These are phyloP conservation scores for Corythornis cristatus DNA, from an alignment of 2,113 vertebrate species.

Conservation along the genomic window DNA sequence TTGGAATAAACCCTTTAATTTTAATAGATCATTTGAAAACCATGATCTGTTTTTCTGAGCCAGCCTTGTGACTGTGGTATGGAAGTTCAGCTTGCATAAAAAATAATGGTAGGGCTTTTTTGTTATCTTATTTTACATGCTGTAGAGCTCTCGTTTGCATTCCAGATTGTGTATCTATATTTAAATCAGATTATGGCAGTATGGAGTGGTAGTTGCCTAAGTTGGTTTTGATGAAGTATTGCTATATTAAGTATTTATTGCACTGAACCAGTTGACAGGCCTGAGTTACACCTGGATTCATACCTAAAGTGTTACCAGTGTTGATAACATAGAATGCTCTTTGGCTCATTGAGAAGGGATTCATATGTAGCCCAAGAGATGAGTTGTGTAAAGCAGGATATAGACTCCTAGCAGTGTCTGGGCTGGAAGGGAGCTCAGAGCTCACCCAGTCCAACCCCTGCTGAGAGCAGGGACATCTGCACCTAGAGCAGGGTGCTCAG, in stretches of 20 bases:
- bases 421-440: too few relatives aligned
- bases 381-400: neutral
- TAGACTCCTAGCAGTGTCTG: too few relatives aligned
- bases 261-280: neutral
- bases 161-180: neutral
- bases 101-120: neutral
- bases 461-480: too few relatives aligned
- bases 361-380: neutral
- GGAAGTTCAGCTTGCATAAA: neutral
- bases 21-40: neutral
- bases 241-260: neutral
- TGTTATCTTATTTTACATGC: neutral
- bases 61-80: neutral
- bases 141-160: neutral
- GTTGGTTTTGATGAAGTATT: neutral
- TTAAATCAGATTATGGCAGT: neutral
- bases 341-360: neutral
- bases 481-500: too few relatives aligned
- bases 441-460: too few relatives aligned
- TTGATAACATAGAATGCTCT: neutral
- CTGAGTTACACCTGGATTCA: neutral
- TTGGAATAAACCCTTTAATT: neutral
- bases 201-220: neutral
- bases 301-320: neutral
- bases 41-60: neutral